phyloP scores from a whole-genome alignment of 53 echinoderm and acorn worm species.

The Astropecten irregularis region DNA sequence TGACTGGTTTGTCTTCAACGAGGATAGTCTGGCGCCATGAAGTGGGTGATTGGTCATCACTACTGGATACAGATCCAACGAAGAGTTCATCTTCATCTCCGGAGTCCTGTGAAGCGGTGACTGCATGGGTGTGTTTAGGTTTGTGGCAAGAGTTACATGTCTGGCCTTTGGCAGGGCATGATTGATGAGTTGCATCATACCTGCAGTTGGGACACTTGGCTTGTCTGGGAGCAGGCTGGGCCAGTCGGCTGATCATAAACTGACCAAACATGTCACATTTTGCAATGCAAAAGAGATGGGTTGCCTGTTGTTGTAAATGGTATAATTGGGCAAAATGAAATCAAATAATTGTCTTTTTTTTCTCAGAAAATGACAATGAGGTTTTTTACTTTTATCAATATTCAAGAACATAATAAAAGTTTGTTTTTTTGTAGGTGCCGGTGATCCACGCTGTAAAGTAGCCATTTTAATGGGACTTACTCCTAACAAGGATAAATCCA shows the following conservation, averaged over 20 bases:
- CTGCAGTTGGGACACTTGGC: too few species aligned
- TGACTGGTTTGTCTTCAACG: neutral
- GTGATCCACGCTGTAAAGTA: conserved; percentile 84
- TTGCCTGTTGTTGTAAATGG: neutral
- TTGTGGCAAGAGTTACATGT: conserved; percentile 51
- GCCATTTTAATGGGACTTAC: conserved; percentile 87
- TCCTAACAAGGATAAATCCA: conserved; percentile 64
- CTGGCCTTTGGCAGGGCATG: too few species aligned
- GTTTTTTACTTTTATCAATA: too few species aligned
- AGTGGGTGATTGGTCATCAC: neutral
- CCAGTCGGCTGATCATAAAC: too few species aligned
- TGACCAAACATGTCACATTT: too few species aligned
- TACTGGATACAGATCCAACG: neutral
- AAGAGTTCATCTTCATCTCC: conserved; percentile 3
- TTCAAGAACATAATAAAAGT: too few species aligned
- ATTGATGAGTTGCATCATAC: too few species aligned
- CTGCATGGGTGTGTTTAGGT: neutral
- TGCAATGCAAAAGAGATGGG: too few species aligned
- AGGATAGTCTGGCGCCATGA: neutral
- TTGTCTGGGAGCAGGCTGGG: too few species aligned
- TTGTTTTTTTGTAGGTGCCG: conserved; percentile 73
- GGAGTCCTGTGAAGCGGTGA: neutral
- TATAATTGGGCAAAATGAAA: too few species aligned
- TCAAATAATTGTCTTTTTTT: neutral
- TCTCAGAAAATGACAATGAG: neutral